phyloP scores from a whole-genome alignment of 2,113 vertebrate genomes.

The Chaetura pelagica region DNA sequence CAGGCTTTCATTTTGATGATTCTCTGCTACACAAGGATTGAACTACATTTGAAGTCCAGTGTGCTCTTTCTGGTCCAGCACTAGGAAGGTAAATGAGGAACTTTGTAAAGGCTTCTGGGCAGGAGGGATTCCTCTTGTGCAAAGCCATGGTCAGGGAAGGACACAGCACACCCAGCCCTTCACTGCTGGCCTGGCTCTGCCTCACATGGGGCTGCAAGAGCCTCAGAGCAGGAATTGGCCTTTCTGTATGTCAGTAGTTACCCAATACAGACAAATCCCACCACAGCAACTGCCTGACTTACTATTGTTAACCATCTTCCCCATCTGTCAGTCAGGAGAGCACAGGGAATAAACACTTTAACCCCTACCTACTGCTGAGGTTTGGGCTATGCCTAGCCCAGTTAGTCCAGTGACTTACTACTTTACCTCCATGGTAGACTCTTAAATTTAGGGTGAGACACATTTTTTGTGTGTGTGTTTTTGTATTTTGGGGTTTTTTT shows the following conservation, averaged over 20 bases:
- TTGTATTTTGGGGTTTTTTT: not conserved
- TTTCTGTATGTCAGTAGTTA: not conserved
- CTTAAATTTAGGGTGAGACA: not conserved
- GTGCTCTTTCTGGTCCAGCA: not conserved
- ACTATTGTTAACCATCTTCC: not conserved
- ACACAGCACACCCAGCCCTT: accelerated
- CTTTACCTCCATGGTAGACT: not conserved
- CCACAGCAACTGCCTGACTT: not conserved
- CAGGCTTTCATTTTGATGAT: not conserved
- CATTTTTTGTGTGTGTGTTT: not conserved
- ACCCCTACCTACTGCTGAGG: not conserved
- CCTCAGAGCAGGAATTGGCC: not conserved
- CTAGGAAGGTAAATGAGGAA: not conserved
- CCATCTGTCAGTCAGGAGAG: not conserved
- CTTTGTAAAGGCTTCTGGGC: not conserved
- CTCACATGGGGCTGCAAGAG: not conserved
- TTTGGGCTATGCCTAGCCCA: not conserved
- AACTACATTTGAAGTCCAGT: not conserved
- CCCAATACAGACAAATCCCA: not conserved
- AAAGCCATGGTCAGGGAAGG: not conserved
- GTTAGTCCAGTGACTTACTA: not conserved
- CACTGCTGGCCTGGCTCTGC: not conserved
- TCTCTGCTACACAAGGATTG: not conserved
- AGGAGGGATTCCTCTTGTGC: not conserved
- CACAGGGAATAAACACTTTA: not conserved